Evolutionary conservation across 2,888 invertebrate species (phyloP).

Genomic region (Protophormia terraenovae): DNA sequence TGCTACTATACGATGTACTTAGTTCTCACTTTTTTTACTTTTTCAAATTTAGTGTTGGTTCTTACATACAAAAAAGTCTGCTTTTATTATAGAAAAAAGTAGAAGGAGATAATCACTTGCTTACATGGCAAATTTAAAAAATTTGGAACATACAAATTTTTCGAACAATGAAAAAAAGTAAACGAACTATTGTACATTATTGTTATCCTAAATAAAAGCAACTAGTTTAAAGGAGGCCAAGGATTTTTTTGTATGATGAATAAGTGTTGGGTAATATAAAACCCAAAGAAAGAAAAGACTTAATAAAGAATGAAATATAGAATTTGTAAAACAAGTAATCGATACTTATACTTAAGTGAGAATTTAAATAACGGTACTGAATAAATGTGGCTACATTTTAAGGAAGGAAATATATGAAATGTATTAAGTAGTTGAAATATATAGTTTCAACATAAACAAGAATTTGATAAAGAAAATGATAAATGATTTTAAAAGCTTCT

Average conservation of each 20-base stretch:
- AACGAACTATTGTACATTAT: neutral
- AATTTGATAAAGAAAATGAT: no score
- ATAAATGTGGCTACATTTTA: neutral
- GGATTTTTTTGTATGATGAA: constrained; percentile 14
- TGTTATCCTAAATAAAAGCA: neutral
- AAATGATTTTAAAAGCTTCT: no score
- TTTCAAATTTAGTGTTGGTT: neutral
- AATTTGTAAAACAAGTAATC: constrained; percentile 7
- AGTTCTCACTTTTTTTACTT: neutral
- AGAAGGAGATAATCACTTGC: constrained; percentile 53
- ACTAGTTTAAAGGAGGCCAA: constrained; percentile 33
- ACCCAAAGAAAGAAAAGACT: neutral
- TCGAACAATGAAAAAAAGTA: neutral
- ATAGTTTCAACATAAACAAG: no score
- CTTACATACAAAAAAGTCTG: constrained; percentile 31
- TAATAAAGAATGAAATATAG: neutral
- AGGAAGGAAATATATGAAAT: neutral
- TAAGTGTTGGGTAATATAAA: neutral
- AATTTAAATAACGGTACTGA: neutral
- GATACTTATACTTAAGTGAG: neutral
- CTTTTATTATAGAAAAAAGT: constrained; percentile 8
- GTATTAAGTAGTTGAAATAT: no score
- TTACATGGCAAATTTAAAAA: constrained; percentile 59
- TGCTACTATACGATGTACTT: constrained; percentile 10
- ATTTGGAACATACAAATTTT: constrained; percentile 27